phyloP scores from a whole-genome alignment of 2,888 invertebrate species.

The Idaea straminata region DNA sequence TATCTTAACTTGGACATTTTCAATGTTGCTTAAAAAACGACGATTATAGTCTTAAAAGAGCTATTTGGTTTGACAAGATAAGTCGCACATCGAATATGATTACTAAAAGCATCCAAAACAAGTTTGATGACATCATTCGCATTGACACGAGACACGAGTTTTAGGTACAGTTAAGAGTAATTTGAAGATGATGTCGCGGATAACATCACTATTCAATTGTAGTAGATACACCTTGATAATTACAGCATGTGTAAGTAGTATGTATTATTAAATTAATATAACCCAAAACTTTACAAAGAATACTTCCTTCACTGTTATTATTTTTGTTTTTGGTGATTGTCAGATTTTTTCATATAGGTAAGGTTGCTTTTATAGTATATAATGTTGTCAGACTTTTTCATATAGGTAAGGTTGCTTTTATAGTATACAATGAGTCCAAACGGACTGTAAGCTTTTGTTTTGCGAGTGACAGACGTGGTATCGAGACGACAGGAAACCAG shows the following conservation, averaged over 20 bases:
- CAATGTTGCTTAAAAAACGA: neutral
- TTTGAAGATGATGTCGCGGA: neutral
- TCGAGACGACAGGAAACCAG: neutral
- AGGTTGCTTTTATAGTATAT: too few species aligned
- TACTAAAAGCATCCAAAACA: neutral
- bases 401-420: too few species aligned
- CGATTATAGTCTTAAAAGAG: neutral
- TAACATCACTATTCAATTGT: neutral
- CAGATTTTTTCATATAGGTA: too few species aligned
- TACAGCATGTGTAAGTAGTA: too few species aligned
- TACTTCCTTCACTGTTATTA: too few species aligned
- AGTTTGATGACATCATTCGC: neutral
- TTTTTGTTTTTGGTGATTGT: too few species aligned
- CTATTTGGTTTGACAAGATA: neutral
- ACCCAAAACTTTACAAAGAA: too few species aligned
- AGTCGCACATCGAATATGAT: neutral
- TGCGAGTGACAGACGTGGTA: neutral
- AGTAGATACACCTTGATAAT: too few species aligned
- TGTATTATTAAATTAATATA: too few species aligned
- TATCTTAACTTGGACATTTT: neutral
- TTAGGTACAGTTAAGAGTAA: neutral
- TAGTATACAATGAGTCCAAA: too few species aligned
- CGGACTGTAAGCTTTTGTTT: too few species aligned
- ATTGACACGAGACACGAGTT: neutral
- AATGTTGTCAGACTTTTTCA: too few species aligned